Percentiles rank a stretch among this genome's conserved stretches.
Conservation (phyloP, 2,888 invertebrate genomes). For the Zele albiditarsus region DNA sequence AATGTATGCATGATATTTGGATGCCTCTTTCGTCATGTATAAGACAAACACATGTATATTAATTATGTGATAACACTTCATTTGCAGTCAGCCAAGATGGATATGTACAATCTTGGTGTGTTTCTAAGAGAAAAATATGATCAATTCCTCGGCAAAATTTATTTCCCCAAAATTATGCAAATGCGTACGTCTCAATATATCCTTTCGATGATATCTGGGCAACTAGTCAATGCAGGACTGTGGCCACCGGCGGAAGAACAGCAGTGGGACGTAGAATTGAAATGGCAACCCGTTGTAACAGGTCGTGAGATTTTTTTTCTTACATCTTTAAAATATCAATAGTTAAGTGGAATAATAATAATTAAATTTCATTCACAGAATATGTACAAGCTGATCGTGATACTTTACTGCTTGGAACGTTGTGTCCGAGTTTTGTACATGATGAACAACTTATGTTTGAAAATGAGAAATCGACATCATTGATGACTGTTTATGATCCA, state of each 20-base stretch:
- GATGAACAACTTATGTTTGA: conserved; percentile 42
- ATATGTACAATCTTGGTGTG: conserved; percentile 74
- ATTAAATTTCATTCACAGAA: conserved; percentile 37
- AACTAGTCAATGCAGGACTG: conserved; percentile 80
- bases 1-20: conserved; percentile 51
- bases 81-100: conserved; percentile 75
- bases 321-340: neutral
- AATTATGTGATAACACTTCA: neutral
- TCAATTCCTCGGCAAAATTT: conserved; percentile 73
- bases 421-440: conserved; percentile 52
- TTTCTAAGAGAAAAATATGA: conserved; percentile 74
- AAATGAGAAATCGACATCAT: neutral
- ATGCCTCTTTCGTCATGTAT: too few species aligned
- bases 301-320: conserved; percentile 30
- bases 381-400: conserved; percentile 46
- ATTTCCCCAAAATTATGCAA: conserved; percentile 66
- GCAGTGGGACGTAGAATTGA: conserved; percentile 75
- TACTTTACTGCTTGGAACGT: conserved; percentile 52
- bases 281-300: conserved; percentile 82
- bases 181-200: conserved; percentile 81
- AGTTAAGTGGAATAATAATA: neutral
- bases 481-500: conserved; percentile 35
- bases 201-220: conserved; percentile 83
- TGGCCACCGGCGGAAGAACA: conserved; percentile 78
- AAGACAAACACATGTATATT: too few species aligned